Evolutionary conservation across 2,888 invertebrate species (phyloP).

Genomic region (Drosophila mettleri): DNA sequence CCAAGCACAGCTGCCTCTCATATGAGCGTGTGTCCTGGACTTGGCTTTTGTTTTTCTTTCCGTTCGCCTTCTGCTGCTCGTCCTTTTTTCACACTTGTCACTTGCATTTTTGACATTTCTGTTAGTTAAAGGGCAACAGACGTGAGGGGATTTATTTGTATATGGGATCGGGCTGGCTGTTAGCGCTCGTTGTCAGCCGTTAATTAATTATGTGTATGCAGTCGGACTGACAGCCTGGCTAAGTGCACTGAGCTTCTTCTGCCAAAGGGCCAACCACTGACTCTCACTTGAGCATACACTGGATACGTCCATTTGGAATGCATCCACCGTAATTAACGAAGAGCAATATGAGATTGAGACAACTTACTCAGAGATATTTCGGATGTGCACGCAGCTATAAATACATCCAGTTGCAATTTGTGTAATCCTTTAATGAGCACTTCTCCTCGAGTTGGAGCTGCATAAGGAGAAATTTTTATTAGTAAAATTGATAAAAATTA

Average conservation of each 20-base stretch:
- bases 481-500: not conserved
- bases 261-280: slow-evolving; percentile 17
- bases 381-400: slow-evolving; percentile 1
- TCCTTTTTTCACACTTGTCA: slow-evolving; percentile 80
- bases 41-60: slow-evolving; percentile 70
- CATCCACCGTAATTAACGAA: slow-evolving; percentile 49
- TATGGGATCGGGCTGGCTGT: slow-evolving; percentile 41
- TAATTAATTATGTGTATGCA: slow-evolving; percentile 78
- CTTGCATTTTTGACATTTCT: slow-evolving; percentile 80
- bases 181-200: slow-evolving; percentile 60
- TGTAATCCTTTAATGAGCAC: not conserved
- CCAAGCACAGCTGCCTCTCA: slow-evolving; percentile 26
- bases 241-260: slow-evolving; percentile 54
- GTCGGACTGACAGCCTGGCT: slow-evolving; percentile 67
- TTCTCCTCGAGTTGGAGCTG: too few relatives aligned
- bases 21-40: slow-evolving; percentile 37
- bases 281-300: slow-evolving; percentile 12
- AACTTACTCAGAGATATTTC: slow-evolving; percentile 1
- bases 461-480: not conserved
- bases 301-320: slow-evolving; percentile 18
- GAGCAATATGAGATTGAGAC: slow-evolving; percentile 23
- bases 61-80: slow-evolving; percentile 51
- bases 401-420: not conserved
- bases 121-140: slow-evolving; percentile 59
- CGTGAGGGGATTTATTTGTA: slow-evolving; percentile 17